Evolutionary conservation across 2,113 vertebrate genomes (phyloP).

Genomic region (Prunella fulvescens): DNA sequence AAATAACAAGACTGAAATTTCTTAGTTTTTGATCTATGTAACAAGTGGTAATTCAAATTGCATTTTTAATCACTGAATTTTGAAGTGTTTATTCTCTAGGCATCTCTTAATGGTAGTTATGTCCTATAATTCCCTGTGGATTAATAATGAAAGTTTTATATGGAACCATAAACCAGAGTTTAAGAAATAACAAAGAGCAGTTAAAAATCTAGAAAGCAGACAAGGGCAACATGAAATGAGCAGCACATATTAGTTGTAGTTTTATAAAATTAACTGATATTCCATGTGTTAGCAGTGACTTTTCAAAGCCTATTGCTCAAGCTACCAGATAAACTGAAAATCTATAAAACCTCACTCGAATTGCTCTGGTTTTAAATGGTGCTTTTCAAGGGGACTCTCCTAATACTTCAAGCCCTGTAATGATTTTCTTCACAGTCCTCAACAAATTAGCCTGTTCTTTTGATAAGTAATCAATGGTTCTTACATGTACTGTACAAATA

Average conservation of each 20-base stretch:
- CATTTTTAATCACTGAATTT: not conserved
- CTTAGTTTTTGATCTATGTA: not conserved
- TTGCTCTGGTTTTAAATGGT: not conserved
- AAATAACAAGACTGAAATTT: not conserved
- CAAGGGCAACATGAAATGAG: not conserved
- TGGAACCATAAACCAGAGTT: not conserved
- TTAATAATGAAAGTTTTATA: not conserved
- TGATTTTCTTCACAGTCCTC: not conserved
- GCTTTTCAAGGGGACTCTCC: not conserved
- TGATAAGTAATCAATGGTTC: slow-evolving; percentile 1
- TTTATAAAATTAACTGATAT: not conserved
- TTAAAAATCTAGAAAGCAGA: not conserved
- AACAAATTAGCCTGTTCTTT: slow-evolving; percentile 15
- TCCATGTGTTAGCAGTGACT: not conserved
- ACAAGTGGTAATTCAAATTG: not conserved
- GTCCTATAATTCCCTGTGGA: not conserved
- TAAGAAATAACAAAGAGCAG: not conserved
- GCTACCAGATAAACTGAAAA: slow-evolving; percentile 6
- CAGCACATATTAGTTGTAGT: not conserved
- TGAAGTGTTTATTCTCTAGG: not conserved
- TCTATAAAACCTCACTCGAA: not conserved
- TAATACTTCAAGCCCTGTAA: not conserved
- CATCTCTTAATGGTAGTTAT: not conserved
- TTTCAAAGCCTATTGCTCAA: not conserved
- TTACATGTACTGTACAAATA: not conserved